phyloP scores from a whole-genome alignment of 2,113 vertebrate species.

The Perca flavescens region DNA sequence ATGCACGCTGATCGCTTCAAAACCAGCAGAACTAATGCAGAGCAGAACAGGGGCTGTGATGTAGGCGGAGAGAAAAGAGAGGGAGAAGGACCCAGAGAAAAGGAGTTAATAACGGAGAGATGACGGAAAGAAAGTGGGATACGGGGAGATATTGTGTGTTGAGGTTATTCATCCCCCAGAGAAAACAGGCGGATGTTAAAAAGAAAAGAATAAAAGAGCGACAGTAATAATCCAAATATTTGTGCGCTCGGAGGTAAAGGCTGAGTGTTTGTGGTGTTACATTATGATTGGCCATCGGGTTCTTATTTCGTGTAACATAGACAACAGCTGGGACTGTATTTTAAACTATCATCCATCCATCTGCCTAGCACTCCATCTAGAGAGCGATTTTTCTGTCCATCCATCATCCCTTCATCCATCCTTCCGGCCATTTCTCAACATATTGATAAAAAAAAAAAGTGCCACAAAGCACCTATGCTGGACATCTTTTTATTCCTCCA shows the following conservation, averaged over 20 bases:
- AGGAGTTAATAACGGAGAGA: slow-evolving; percentile 60
- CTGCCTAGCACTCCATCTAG: slow-evolving; percentile 15
- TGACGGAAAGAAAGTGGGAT: slow-evolving; percentile 41
- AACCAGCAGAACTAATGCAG: slow-evolving; percentile 84
- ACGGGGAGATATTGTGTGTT: slow-evolving; percentile 49
- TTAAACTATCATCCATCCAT: slow-evolving; percentile 39
- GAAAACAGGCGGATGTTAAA: slow-evolving; percentile 65
- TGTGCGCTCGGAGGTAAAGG: slow-evolving; percentile 66
- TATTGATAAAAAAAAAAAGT: slow-evolving; percentile 55
- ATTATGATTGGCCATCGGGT: slow-evolving; percentile 76
- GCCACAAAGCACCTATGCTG: background rate
- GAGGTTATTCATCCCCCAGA: slow-evolving; percentile 68
- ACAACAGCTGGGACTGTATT: slow-evolving; percentile 73
- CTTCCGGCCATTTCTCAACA: slow-evolving; percentile 54
- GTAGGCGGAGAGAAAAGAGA: slow-evolving; percentile 45
- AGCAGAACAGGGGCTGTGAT: slow-evolving; percentile 72
- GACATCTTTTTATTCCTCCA: slow-evolving; percentile 31
- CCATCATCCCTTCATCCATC: slow-evolving; percentile 44
- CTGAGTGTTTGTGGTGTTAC: slow-evolving; percentile 49
- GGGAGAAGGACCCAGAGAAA: slow-evolving; percentile 25
- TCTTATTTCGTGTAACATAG: slow-evolving; percentile 74
- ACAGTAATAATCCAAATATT: slow-evolving; percentile 78
- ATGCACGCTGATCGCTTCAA: slow-evolving; percentile 78
- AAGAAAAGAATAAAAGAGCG: slow-evolving; percentile 61
- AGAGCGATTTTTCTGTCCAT: slow-evolving; percentile 3